Conservation (phyloP, 2,797 vertebrate species). For the Sebastes minor region DNA sequence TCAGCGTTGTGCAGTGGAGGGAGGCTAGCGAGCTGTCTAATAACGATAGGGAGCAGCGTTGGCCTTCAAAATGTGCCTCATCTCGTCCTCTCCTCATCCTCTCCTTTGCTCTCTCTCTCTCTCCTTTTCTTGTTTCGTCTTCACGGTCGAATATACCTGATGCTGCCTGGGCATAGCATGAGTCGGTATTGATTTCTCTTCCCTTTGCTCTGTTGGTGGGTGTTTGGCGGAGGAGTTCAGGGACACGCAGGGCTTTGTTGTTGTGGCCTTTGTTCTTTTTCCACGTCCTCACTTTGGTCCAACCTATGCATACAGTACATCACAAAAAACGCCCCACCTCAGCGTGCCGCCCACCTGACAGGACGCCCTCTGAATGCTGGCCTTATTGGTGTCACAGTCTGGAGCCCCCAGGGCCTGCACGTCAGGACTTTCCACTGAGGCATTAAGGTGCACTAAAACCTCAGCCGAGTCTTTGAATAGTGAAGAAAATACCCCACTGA, state of each 20-base stretch:
- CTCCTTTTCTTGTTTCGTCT: conserved; percentile 54
- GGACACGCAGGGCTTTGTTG: conserved; percentile 53
- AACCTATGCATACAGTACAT: conserved; percentile 16
- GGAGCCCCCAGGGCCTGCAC: background rate
- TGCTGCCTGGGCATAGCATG: conserved; percentile 53
- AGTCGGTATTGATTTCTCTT: conserved; percentile 71
- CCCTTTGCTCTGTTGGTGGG: conserved; percentile 57
- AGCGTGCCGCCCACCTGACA: background rate
- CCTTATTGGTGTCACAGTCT: conserved; percentile 5
- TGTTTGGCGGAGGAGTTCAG: conserved; percentile 66
- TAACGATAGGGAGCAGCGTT: conserved; percentile 42
- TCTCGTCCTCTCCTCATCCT: conserved; percentile 39
- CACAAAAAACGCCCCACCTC: conserved; percentile 31
- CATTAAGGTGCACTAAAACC: conserved; percentile 4
- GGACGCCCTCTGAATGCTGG: conserved; percentile 12
- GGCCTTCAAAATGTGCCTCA: conserved; percentile 60
- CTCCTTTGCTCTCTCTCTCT: conserved; percentile 9
- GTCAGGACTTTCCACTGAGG: conserved; percentile 7
- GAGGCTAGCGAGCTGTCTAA: conserved; percentile 28
- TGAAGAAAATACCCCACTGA: conserved; percentile 30
- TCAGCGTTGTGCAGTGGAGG: conserved; percentile 29
- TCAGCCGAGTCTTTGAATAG: conserved; percentile 19
- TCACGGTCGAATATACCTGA: conserved; percentile 63
- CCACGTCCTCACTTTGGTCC: conserved; percentile 12
- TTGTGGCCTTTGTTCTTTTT: conserved; percentile 56